phyloP scores from a whole-genome alignment of 2,797 vertebrate genomes.

The Rhyacichthys aspro region DNA sequence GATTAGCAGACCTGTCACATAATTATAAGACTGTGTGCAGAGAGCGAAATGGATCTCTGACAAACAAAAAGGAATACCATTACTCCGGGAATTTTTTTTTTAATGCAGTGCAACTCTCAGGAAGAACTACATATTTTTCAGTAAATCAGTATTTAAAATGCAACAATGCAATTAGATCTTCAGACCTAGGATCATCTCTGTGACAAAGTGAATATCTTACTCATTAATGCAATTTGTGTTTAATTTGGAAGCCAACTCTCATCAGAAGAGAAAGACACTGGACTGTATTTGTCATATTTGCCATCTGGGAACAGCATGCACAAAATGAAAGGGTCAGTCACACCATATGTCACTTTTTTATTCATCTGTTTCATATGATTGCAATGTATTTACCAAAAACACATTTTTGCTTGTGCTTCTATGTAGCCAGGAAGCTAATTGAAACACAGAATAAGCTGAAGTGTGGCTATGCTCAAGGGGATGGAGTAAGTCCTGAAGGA shows the following conservation, averaged over 20 bases:
- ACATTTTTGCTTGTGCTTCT: conserved; percentile 45
- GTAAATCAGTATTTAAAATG: conserved; percentile 9
- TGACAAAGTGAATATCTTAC: background rate
- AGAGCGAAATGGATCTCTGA: conserved; percentile 40
- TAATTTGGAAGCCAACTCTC: conserved; percentile 15
- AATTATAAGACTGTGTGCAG: conserved; percentile 29
- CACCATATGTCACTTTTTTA: conserved; percentile 27
- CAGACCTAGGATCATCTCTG: background rate
- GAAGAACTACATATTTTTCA: background rate
- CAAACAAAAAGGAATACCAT: conserved; percentile 6
- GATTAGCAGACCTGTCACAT: conserved; percentile 49
- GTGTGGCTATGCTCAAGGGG: conserved; percentile 37
- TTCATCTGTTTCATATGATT: background rate
- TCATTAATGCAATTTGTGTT: background rate
- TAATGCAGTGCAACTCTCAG: conserved; percentile 11
- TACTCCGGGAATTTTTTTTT: conserved; percentile 17
- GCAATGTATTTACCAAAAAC: conserved; percentile 16
- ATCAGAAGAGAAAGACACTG: conserved; percentile 22
- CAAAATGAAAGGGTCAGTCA: conserved; percentile 37
- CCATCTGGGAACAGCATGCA: conserved; percentile 21
- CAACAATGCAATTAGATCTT: conserved; percentile 13
- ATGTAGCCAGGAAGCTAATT: conserved; percentile 28
- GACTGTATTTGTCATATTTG: conserved; percentile 30
- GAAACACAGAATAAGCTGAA: conserved; percentile 33
- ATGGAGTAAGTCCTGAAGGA: conserved; percentile 37